These are phyloP conservation scores for Congeria kusceri DNA, from an alignment of 2,888 invertebrate genomes.

Conservation along the genomic window DNA sequence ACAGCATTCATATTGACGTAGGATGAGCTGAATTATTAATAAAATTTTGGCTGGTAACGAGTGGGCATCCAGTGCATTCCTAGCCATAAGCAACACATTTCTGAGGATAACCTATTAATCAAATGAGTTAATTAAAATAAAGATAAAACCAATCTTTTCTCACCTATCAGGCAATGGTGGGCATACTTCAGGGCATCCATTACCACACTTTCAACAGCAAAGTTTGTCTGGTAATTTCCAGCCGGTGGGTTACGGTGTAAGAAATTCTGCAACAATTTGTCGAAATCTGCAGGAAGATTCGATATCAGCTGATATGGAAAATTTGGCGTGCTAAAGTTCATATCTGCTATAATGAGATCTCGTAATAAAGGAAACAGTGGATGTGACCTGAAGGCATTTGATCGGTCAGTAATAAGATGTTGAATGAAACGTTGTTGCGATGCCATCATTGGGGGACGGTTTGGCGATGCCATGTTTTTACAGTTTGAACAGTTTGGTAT, in stretches of 20 bases:
- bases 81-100: too few relatives aligned
- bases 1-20: too few relatives aligned
- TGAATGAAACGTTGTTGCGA: conserved; percentile 84
- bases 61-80: too few relatives aligned
- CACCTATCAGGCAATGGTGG: conserved; percentile 84
- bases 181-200: conserved; percentile 84
- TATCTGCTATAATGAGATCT: conserved; percentile 85
- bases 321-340: conserved; percentile 84
- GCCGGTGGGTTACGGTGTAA: conserved; percentile 82
- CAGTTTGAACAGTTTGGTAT: conserved; percentile 78
- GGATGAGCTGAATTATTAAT: too few relatives aligned
- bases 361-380: conserved; percentile 84
- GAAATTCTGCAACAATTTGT: conserved; percentile 84
- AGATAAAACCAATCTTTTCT: conserved; percentile 19
- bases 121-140: too few relatives aligned
- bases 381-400: conserved; percentile 84
- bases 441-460: conserved; percentile 77
- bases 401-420: conserved; percentile 82
- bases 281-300: conserved; percentile 83
- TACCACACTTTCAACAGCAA: conserved; percentile 83
- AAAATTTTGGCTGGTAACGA: too few relatives aligned
- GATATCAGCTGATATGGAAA: conserved; percentile 84
- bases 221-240: conserved; percentile 81
- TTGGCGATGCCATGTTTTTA: conserved; percentile 71
- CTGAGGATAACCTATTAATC: too few relatives aligned